Conservation (phyloP, 2,113 vertebrate genomes). For the Pygoscelis adeliae region DNA sequence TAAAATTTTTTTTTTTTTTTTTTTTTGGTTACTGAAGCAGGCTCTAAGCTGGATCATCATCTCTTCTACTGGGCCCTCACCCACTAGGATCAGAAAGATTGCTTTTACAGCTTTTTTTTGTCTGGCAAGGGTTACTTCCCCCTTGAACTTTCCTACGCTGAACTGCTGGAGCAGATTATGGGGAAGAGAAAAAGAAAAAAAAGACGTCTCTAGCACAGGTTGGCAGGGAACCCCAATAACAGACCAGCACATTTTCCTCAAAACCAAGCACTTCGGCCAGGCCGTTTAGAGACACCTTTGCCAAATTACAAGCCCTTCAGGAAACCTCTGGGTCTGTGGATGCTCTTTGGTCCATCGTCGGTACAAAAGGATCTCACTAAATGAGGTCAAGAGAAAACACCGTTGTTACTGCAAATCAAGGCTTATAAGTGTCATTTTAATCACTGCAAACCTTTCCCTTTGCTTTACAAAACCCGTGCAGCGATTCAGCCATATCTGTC, state of each 20-base stretch:
- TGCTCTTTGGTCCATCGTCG: neutral
- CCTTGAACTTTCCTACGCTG: neutral
- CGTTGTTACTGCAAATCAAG: neutral
- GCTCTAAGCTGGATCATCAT: neutral
- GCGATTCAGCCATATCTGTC: neutral
- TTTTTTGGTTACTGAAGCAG: neutral
- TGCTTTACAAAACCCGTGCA: neutral
- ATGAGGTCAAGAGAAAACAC: neutral
- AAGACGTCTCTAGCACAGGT: neutral
- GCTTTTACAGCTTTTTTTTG: neutral
- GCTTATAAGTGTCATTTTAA: neutral
- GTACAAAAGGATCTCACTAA: neutral
- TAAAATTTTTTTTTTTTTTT: neutral
- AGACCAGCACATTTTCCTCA: neutral
- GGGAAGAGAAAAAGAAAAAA: neutral
- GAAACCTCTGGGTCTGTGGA: neutral
- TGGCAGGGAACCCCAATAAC: neutral
- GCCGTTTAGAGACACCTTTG: neutral
- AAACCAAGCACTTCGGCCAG: neutral
- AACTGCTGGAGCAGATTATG: neutral
- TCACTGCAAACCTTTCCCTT: neutral
- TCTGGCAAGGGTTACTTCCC: neutral
- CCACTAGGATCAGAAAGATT: neutral
- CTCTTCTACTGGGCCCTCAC: neutral
- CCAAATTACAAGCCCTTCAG: neutral